Evolutionary conservation across 2,113 vertebrate genomes (phyloP).

Genomic region (Chloropsis cyanopogon): DNA sequence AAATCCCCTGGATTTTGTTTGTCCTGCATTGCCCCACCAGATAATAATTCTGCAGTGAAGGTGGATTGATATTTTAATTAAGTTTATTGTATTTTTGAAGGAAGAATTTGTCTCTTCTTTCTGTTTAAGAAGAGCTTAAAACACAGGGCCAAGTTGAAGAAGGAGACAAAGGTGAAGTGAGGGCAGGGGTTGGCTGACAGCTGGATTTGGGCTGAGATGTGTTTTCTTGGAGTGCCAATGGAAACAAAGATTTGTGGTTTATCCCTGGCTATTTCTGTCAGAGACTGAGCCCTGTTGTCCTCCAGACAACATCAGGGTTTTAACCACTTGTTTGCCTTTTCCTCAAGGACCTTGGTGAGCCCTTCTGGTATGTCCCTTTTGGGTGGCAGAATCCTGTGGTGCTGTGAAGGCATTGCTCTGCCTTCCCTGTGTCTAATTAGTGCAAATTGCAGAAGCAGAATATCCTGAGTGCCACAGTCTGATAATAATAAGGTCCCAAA

Average conservation of each 20-base stretch:
- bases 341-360: neutral
- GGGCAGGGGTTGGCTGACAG: neutral
- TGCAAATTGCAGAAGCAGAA: neutral
- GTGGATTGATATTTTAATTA: neutral
- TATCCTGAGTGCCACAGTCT: neutral
- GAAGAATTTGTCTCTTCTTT: neutral
- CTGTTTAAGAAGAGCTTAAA: neutral
- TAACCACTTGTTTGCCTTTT: neutral
- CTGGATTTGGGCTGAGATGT: neutral
- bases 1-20: neutral
- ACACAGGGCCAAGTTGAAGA: neutral
- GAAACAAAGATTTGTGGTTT: slow-evolving; percentile 24
- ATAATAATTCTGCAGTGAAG: neutral
- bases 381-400: neutral
- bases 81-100: neutral
- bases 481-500: neutral
- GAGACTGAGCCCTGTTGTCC: neutral
- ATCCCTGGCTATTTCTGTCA: slow-evolving; percentile 18
- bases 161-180: neutral
- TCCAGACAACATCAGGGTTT: neutral
- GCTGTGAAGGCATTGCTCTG: rapidly evolving
- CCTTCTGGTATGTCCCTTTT: neutral
- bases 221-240: neutral
- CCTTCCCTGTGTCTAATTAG: neutral
- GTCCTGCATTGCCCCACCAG: neutral